These are phyloP conservation scores for Pherbina coryleti DNA, from an alignment of 2,888 invertebrate species.

Conservation along the genomic window DNA sequence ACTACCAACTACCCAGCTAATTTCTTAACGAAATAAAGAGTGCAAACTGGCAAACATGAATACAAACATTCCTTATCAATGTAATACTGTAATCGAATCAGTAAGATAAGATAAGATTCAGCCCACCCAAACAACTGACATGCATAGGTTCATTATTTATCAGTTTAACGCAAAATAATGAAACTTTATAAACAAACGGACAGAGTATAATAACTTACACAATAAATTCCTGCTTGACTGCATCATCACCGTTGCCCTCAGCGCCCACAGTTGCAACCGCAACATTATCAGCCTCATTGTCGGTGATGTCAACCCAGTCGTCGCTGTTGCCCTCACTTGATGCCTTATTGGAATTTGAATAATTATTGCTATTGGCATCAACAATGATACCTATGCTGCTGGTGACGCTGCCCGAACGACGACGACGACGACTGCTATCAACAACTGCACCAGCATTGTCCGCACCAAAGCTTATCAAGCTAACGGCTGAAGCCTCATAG, in stretches of 20 bases:
- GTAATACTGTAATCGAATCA: neutral
- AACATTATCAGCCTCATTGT: constrained; percentile 53
- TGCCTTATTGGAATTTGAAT: constrained; percentile 56
- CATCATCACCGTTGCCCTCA: constrained; percentile 31
- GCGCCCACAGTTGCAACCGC: constrained; percentile 46
- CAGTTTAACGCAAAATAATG: neutral
- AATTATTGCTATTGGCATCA: constrained; percentile 44
- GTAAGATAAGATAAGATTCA: neutral
- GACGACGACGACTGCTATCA: neutral
- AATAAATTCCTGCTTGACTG: constrained; percentile 61
- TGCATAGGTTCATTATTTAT: neutral
- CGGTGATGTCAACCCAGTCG: constrained; percentile 69
- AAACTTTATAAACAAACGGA: neutral
- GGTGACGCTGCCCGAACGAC: constrained; percentile 25
- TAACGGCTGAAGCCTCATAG: constrained; percentile 64
- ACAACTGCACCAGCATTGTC: neutral
- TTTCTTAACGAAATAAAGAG: too few relatives aligned
- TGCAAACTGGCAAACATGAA: too few relatives aligned
- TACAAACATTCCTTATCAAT: neutral
- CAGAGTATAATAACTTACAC: constrained; percentile 62
- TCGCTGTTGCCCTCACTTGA: constrained; percentile 67
- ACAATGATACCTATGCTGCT: constrained; percentile 6
- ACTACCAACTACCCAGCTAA: too few relatives aligned
- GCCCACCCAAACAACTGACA: neutral
- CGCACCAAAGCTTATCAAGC: constrained; percentile 47